phyloP scores from a whole-genome alignment of 2,888 invertebrate genomes.

The Spatulosminthurus flaviceps region DNA sequence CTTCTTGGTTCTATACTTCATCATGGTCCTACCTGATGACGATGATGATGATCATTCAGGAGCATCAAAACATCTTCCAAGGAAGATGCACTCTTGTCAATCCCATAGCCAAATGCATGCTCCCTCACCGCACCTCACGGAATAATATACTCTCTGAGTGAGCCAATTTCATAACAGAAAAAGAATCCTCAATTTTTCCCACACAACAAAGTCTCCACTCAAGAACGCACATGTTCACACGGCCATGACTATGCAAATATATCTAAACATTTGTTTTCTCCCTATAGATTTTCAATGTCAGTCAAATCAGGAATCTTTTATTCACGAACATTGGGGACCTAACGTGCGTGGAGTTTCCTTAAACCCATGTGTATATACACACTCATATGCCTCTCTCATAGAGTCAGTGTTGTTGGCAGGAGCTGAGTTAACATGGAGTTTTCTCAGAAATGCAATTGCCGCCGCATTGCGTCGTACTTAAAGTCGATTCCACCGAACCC shows the following conservation, averaged over 20 bases:
- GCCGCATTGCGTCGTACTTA: conserved; percentile 14
- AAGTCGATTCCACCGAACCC: background rate
- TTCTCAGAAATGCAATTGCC: conserved; percentile 8
- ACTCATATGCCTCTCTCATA: no score
- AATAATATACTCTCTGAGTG: no score
- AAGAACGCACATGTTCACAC: background rate
- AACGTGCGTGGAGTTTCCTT: background rate
- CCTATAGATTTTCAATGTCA: conserved; percentile 6
- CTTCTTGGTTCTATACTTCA: background rate
- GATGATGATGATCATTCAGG: background rate
- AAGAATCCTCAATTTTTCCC: conserved; percentile 27
- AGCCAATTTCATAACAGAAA: conserved; percentile 33
- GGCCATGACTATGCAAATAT: conserved; percentile 27
- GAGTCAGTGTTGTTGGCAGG: background rate
- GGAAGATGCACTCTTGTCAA: no score
- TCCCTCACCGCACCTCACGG: background rate
- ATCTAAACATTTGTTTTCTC: background rate
- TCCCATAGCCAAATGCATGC: background rate
- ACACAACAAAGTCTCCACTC: background rate
- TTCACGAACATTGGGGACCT: background rate
- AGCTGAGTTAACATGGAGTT: background rate
- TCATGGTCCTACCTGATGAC: no score
- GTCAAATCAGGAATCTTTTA: conserved; percentile 1
- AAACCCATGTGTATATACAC: background rate
- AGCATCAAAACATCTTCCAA: background rate